These are phyloP conservation scores for Villa cingulata DNA, from an alignment of 2,888 invertebrate species.

Conservation along the genomic window DNA sequence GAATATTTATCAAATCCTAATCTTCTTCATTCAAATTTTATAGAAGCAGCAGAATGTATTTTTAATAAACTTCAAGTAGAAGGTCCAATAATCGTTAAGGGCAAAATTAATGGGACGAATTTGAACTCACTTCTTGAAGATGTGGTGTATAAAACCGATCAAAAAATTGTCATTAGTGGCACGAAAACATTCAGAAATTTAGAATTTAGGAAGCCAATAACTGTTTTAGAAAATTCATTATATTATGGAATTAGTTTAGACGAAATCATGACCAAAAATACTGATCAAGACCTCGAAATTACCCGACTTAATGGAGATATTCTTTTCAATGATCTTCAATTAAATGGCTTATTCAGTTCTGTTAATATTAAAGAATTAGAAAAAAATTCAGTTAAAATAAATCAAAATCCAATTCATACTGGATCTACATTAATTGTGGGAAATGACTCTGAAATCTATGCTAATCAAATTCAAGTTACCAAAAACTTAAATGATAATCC, in stretches of 20 bases:
- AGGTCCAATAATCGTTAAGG: conserved; percentile 37
- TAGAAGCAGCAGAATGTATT: conserved; percentile 33
- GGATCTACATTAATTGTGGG: conserved; percentile 32
- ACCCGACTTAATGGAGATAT: conserved; percentile 33
- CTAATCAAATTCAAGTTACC: conserved; percentile 16
- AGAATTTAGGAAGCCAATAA: conserved; percentile 29
- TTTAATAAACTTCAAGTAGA: conserved; percentile 39
- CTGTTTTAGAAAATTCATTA: conserved; percentile 33
- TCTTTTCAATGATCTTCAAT: conserved; percentile 35
- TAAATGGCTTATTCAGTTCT: conserved; percentile 34
- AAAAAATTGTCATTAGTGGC: conserved; percentile 31
- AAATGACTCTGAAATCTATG: conserved; percentile 24
- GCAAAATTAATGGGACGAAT: conserved; percentile 32
- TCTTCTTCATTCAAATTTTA: conserved; percentile 31
- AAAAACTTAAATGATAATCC: conserved; percentile 31
- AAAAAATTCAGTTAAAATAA: conserved; percentile 32
- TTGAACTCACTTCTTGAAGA: conserved; percentile 36
- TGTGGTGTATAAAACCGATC: conserved; percentile 35
- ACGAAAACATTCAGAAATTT: conserved; percentile 38
- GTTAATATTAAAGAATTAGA: conserved; percentile 36
- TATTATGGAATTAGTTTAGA: conserved; percentile 37
- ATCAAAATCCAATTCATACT: conserved; percentile 31
- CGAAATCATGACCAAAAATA: conserved; percentile 38
- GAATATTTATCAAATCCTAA: conserved; percentile 37
- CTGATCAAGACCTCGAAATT: conserved; percentile 37